These are phyloP conservation scores for Cecidostiba fungosa DNA, from an alignment of 2,888 invertebrate species.

Conservation along the genomic window DNA sequence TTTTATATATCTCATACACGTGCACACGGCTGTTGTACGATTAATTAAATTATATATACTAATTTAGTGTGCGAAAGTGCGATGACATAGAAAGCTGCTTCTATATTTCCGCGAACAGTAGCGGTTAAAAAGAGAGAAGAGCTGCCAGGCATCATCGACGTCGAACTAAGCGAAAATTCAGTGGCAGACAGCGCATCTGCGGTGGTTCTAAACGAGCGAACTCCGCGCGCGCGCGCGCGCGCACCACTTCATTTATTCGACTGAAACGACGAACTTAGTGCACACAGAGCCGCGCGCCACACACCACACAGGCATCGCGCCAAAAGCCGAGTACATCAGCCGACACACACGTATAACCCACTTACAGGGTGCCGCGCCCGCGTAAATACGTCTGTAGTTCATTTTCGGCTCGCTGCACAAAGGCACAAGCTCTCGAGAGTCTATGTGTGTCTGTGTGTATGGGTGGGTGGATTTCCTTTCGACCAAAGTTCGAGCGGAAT, in stretches of 20 bases:
- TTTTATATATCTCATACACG: background rate
- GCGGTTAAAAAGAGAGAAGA: background rate
- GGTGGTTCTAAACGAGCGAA: background rate
- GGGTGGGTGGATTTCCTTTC: slow-evolving; percentile 4
- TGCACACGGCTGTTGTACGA: background rate
- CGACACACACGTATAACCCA: slow-evolving; percentile 23
- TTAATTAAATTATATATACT: background rate
- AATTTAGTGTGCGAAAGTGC: too few relatives aligned
- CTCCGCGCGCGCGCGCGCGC: too few relatives aligned
- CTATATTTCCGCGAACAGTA: too few relatives aligned
- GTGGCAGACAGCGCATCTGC: too few relatives aligned
- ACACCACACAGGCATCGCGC: slow-evolving; percentile 4
- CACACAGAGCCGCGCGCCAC: background rate
- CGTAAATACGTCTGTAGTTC: slow-evolving; percentile 28
- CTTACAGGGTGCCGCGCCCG: slow-evolving; percentile 21
- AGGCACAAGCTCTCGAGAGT: background rate
- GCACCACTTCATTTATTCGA: slow-evolving; percentile 8
- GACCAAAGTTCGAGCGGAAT: slow-evolving; percentile 7
- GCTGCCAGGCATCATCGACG: background rate
- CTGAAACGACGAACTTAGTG: background rate
- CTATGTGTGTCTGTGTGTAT: background rate
- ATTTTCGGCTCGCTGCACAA: slow-evolving; percentile 46
- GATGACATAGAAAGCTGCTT: too few relatives aligned
- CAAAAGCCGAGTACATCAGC: background rate
- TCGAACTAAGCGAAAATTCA: background rate